Evolutionary conservation across 2,113 vertebrate genomes (phyloP).

Genomic region (Apus apus): DNA sequence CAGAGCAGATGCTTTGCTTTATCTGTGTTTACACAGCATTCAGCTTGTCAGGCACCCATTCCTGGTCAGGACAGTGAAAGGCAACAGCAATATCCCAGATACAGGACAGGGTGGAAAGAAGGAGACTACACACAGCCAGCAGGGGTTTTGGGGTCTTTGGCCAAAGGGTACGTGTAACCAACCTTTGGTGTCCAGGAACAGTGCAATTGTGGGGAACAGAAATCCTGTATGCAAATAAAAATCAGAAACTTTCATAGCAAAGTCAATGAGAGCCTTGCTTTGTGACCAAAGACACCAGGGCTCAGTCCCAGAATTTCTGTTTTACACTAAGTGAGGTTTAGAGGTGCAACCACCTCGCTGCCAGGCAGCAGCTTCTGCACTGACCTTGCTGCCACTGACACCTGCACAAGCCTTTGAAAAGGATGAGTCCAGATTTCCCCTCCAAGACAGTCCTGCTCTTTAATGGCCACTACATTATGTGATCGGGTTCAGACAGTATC

Average conservation of each 20-base stretch:
- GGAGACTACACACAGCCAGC: too few species aligned
- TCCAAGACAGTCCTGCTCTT: not conserved
- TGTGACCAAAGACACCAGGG: not conserved
- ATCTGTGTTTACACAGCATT: slow-evolving; percentile 8
- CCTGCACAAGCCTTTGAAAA: not conserved
- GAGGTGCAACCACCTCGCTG: not conserved
- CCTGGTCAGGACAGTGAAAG: not conserved
- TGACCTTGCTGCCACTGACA: not conserved
- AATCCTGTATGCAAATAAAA: not conserved
- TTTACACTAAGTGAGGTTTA: not conserved
- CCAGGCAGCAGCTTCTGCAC: not conserved
- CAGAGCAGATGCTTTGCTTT: not conserved
- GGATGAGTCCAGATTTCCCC: not conserved
- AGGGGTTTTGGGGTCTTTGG: not conserved
- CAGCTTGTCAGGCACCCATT: not conserved
- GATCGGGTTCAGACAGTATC: not conserved
- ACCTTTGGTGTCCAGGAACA: not conserved
- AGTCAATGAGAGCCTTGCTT: not conserved
- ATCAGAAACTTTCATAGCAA: not conserved
- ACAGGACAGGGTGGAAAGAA: not conserved
- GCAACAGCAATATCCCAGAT: not conserved
- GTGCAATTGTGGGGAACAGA: not conserved
- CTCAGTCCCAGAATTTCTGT: not conserved
- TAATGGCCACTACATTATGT: not conserved
- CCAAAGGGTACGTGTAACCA: not conserved